Percentiles rank a stretch among this genome's conserved stretches.
phyloP scores from a whole-genome alignment of 2,888 invertebrate species.

The Cordilura impudica region DNA sequence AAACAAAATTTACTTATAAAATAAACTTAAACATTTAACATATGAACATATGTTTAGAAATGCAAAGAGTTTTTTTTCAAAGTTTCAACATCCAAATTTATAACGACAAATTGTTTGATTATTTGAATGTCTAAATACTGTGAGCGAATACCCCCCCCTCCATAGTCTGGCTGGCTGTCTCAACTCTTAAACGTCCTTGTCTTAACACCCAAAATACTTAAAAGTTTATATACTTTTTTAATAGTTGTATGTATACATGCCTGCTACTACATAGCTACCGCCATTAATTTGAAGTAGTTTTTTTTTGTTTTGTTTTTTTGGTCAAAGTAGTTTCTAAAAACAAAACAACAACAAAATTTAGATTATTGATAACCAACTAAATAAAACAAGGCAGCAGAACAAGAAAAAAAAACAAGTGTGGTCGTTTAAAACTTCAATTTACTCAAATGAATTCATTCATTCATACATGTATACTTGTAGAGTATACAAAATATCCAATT shows the following conservation, averaged over 20 bases:
- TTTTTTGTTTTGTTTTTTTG: neutral
- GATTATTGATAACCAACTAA: constrained; percentile 22
- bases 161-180: neutral
- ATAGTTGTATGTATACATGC: neutral
- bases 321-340: neutral
- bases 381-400: constrained; percentile 25
- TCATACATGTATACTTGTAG: neutral
- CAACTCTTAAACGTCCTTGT: constrained; percentile 59
- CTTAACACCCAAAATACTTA: constrained; percentile 59
- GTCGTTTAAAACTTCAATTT: constrained; percentile 18
- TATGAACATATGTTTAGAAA: constrained; percentile 4
- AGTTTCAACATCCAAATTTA: constrained; percentile 42
- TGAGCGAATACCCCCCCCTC: too few relatives aligned
- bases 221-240: constrained; percentile 25
- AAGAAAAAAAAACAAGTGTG: constrained; percentile 37
- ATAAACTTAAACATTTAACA: neutral
- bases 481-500: constrained; percentile 1
- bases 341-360: neutral
- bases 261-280: constrained; percentile 28
- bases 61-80: constrained; percentile 15
- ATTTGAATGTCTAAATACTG: neutral
- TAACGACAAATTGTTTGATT: constrained; percentile 45
- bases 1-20: neutral
- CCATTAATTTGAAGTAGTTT: constrained; percentile 34
- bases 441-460: constrained; percentile 29